Evolutionary conservation across 2,113 vertebrate species (phyloP).

Genomic region (Narcine bancroftii): DNA sequence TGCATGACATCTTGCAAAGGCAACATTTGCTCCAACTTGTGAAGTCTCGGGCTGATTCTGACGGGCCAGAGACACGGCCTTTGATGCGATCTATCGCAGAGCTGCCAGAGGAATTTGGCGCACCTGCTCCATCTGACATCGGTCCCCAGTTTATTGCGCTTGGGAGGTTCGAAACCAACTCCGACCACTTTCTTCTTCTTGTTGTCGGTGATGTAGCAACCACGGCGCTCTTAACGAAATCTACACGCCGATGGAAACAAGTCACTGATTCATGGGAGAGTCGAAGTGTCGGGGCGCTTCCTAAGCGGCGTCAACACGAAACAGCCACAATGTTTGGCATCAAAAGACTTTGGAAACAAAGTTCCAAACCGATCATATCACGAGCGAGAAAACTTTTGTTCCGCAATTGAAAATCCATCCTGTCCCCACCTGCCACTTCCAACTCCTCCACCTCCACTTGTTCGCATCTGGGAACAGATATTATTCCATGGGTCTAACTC

Average conservation of each 20-base stretch:
- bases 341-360: slow-evolving; percentile 24
- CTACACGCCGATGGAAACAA: not conserved
- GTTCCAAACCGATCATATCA: not conserved
- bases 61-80: not conserved
- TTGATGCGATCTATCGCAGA: not conserved
- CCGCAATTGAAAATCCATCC: not conserved
- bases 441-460: not conserved
- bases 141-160: not conserved
- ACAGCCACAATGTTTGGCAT: not conserved
- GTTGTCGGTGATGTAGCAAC: not conserved
- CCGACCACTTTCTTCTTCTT: not conserved
- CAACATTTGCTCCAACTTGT: not conserved
- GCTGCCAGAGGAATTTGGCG: not conserved
- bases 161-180: not conserved
- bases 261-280: slow-evolving; percentile 16
- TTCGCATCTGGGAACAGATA: no score
- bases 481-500: not conserved
- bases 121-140: not conserved
- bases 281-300: not conserved
- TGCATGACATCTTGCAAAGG: not conserved
- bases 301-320: not conserved
- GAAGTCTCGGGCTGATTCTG: not conserved
- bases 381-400: not conserved
- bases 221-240: not conserved
- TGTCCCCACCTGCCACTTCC: not conserved